Percentiles rank a stretch among this genome's conserved stretches.
phyloP scores from a whole-genome alignment of 2,797 vertebrate species.

The Amblyraja radiata region DNA sequence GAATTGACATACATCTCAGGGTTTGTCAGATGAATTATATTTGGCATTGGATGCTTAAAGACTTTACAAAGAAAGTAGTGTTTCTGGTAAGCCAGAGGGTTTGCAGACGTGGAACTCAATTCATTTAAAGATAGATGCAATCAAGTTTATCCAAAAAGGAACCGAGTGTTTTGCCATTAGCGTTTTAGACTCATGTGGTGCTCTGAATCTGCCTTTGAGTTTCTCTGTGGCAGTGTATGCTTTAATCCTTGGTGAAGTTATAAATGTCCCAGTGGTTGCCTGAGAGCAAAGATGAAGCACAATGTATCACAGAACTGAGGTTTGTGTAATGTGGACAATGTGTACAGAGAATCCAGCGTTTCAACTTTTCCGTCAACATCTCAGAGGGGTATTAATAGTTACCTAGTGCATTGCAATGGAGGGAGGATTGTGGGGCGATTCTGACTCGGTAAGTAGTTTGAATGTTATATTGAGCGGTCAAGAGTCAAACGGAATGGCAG shows the following conservation, averaged over 20 bases:
- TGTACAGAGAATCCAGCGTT: not conserved
- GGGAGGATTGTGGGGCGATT: not conserved
- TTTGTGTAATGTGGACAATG: not conserved
- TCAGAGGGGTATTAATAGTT: not conserved
- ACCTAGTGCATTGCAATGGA: not conserved
- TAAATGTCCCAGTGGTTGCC: not conserved
- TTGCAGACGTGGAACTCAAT: not conserved
- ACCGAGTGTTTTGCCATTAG: not conserved
- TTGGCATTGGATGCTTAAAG: not conserved
- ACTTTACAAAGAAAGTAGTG: not conserved
- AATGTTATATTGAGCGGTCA: not conserved
- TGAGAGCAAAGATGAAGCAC: not conserved
- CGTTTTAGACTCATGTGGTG: not conserved
- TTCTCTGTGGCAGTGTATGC: not conserved
- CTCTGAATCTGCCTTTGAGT: not conserved
- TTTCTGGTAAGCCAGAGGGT: not conserved
- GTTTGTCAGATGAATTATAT: not conserved
- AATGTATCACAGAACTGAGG: not conserved
- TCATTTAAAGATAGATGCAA: slow-evolving; percentile 25
- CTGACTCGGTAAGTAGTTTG: not conserved
- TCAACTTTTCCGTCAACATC: not conserved
- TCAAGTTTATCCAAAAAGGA: not conserved
- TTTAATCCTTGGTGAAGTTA: not conserved
- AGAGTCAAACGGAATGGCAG: not conserved
- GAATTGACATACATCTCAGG: not conserved